Evolutionary conservation across 2,888 invertebrate species (phyloP), one percentile per base, ranked within the genome.

Genomic region (Conomelus anceps): DNA sequence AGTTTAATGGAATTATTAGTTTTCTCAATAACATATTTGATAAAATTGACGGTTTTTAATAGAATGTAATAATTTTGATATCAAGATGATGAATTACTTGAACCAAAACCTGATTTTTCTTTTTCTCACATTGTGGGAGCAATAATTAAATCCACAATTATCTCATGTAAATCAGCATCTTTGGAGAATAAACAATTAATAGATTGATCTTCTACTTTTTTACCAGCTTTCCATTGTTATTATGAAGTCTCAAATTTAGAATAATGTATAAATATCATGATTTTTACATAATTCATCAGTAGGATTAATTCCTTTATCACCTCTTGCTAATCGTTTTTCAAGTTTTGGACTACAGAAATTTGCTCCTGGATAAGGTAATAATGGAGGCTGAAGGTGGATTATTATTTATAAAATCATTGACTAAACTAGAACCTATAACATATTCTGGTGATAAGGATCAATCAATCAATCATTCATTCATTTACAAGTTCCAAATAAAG

Each of bases 381-480:
- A n/a, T n/a, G n/a, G n/a, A n/a, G n/a, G 88, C 90, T 13, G 89
- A 23, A 3, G 90, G 90, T 88, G 89, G 84, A n/a, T n/a, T n/a
- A 23, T 89, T 89, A 88, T 90, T 41, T 20, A 90, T 90, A 13
- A 90, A 26, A 3, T 26, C 22, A 84, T 90, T 90, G 0, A 90
- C 26, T 13, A 89, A 84, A 90, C 89, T 89, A 7, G 1, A 22
- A 0, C 90, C 90, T 20, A 84, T 20, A 4, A 84, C 84, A 84
- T 6, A 6, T 20, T 84, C 84, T 84, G 84, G 84, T 22, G 22
- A 22, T 84, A 22, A 6, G 7, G 84, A 84, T 11, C n/a, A 9
- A 84, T n/a, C n/a, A n/a, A n/a, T n/a, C n/a, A n/a, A n/a, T n/a
- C n/a, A n/a, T n/a, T n/a, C n/a, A n/a, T n/a, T n/a, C n/a, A n/a